These are phyloP conservation scores for Caenorhabditis elegans DNA, from an alignment of 1,140 invertebrate genomes.

Conservation along the genomic window DNA sequence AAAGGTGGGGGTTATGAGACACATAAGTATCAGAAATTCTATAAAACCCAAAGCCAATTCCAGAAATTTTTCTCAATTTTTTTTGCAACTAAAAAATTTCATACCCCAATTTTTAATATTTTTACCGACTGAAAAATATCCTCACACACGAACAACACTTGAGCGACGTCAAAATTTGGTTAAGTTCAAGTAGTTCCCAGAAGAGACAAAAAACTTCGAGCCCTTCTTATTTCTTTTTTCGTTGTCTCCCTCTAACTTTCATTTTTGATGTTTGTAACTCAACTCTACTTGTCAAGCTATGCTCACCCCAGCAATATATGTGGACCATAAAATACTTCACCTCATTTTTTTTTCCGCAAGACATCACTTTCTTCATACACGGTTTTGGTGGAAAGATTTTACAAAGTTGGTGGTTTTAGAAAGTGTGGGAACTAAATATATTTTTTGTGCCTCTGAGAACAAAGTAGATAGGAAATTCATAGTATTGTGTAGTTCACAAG, in stretches of 20 bases:
- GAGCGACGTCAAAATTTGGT: background rate
- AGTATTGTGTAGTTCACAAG: too few species aligned
- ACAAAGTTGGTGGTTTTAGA: background rate
- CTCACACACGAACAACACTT: constrained; percentile 28
- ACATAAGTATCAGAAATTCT: too few species aligned
- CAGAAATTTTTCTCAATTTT: too few species aligned
- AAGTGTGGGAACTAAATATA: too few species aligned
- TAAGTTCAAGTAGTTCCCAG: constrained; percentile 5
- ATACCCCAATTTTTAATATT: too few species aligned
- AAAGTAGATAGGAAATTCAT: too few species aligned
- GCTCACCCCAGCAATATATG: background rate
- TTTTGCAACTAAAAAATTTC: too few species aligned
- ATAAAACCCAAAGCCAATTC: too few species aligned
- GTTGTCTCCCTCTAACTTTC: background rate
- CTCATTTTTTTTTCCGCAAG: background rate
- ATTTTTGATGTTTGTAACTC: constrained; percentile 25
- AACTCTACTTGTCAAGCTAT: background rate
- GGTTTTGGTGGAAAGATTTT: background rate
- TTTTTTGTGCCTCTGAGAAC: too few species aligned
- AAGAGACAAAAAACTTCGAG: background rate
- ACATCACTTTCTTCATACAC: too few species aligned
- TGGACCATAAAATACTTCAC: constrained; percentile 16
- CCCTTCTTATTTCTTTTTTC: background rate
- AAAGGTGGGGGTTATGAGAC: too few species aligned
- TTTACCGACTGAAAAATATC: too few species aligned